Evolutionary conservation across 2,797 vertebrate species (phyloP).

Genomic region (Microctenopoma stevenorrisi): DNA sequence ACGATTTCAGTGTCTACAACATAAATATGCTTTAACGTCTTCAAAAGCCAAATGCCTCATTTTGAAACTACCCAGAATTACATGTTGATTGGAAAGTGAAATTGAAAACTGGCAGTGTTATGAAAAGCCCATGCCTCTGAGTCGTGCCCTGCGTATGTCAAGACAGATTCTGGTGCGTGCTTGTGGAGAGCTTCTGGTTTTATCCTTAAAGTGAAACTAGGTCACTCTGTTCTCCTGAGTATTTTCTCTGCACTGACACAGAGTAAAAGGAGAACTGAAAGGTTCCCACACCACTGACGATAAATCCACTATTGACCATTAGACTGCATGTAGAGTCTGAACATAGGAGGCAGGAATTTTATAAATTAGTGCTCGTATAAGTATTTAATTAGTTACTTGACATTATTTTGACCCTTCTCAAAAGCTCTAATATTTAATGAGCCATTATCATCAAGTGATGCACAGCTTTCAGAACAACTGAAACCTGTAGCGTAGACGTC

Average conservation of each 20-base stretch:
- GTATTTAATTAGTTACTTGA: background rate
- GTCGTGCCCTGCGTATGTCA: constrained; percentile 1
- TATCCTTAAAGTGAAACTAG: constrained; percentile 29
- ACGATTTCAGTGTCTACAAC: background rate
- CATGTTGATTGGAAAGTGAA: background rate
- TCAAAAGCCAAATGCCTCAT: constrained; percentile 4
- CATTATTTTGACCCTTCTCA: background rate
- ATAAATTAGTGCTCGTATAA: background rate
- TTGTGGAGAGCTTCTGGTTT: constrained; percentile 27
- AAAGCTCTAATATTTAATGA: background rate
- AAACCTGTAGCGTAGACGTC: background rate
- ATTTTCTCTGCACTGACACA: constrained; percentile 27
- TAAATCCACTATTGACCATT: background rate
- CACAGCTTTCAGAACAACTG: background rate
- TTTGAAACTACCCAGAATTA: constrained; percentile 5
- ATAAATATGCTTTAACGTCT: background rate
- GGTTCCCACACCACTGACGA: background rate
- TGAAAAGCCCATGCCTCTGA: constrained; percentile 4
- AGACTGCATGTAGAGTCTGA: background rate
- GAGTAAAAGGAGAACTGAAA: background rate
- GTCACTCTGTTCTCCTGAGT: constrained; percentile 33
- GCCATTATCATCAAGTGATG: background rate
- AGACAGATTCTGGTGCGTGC: constrained; percentile 10
- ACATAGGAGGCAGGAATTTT: background rate
- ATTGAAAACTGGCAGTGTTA: background rate